phyloP scores from a whole-genome alignment of 2,113 vertebrate genomes.

The Cyprinus carpio region DNA sequence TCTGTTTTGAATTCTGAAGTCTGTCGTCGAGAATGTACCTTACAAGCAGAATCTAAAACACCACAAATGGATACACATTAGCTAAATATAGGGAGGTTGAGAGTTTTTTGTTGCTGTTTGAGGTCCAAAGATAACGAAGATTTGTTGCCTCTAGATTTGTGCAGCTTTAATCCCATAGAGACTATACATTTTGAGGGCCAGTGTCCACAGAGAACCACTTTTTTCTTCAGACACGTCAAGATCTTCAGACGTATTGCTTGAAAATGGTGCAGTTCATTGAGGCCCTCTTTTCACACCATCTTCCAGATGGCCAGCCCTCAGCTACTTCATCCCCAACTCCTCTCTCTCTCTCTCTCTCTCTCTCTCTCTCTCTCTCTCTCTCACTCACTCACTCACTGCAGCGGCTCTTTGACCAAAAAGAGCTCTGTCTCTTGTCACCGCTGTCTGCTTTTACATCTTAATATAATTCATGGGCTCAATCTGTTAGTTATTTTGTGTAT shows the following conservation, averaged over 20 bases:
- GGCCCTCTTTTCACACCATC: slow-evolving; percentile 8
- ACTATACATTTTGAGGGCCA: slow-evolving; percentile 52
- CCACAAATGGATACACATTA: slow-evolving; percentile 23
- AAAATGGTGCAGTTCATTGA: slow-evolving; percentile 31
- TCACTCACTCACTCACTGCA: too few relatives aligned
- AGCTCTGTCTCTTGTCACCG: slow-evolving; percentile 36
- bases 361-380: slow-evolving; percentile 11
- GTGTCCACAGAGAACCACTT: slow-evolving; percentile 40
- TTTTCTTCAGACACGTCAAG: slow-evolving; percentile 38
- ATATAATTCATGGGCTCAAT: slow-evolving; percentile 52
- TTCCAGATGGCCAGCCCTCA: slow-evolving; percentile 43
- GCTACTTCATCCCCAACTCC: slow-evolving; percentile 13
- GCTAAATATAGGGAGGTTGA: slow-evolving; percentile 36
- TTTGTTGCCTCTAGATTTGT: slow-evolving; percentile 53
- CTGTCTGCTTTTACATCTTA: slow-evolving; percentile 53
- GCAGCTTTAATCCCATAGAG: slow-evolving; percentile 31
- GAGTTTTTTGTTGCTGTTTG: slow-evolving; percentile 24
- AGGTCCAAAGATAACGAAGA: slow-evolving; percentile 56
- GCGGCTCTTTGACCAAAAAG: neutral
- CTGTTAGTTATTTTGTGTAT: slow-evolving; percentile 51
- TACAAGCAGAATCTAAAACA: slow-evolving; percentile 23
- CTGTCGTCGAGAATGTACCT: slow-evolving; percentile 29
- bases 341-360: neutral
- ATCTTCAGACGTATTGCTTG: slow-evolving; percentile 41
- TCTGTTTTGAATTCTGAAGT: slow-evolving; percentile 22